Percentiles rank a stretch among this genome's conserved stretches.
phyloP scores from a whole-genome alignment of 2,888 invertebrate genomes.

The Aphodius granarius region DNA sequence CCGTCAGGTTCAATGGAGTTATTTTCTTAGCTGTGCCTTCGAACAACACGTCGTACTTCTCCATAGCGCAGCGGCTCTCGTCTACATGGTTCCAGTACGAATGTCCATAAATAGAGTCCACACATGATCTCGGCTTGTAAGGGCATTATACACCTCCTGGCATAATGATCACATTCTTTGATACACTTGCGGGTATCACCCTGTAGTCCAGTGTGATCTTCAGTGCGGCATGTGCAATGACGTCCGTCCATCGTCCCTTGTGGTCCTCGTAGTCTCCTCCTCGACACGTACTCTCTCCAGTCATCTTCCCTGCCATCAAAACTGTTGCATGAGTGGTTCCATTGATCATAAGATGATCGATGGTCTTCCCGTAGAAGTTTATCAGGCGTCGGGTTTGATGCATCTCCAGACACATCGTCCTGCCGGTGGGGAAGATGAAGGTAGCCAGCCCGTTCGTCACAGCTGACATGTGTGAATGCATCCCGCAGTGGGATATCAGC shows the following conservation, averaged over 20 bases:
- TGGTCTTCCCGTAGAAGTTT: too few relatives aligned
- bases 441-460: neutral
- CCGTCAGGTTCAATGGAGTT: neutral
- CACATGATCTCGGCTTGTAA: neutral
- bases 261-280: neutral
- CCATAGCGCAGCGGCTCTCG: neutral
- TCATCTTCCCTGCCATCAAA: neutral
- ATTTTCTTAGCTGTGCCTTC: neutral
- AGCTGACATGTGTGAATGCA: conserved; percentile 4
- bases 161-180: neutral
- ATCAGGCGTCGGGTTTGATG: too few relatives aligned
- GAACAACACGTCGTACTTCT: neutral
- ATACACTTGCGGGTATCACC: neutral
- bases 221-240: neutral
- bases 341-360: neutral
- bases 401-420: neutral
- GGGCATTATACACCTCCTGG: neutral
- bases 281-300: neutral
- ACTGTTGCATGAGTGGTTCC: neutral
- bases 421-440: neutral
- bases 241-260: neutral
- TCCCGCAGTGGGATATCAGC: neutral
- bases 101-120: neutral
- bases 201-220: neutral
- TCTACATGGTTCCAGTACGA: neutral